A percentile compares a stretch with the other conserved stretches of the same genome.
These are phyloP conservation scores for Pelobates cultripes DNA, from an alignment of 2,797 vertebrate species.

Conservation along the genomic window DNA sequence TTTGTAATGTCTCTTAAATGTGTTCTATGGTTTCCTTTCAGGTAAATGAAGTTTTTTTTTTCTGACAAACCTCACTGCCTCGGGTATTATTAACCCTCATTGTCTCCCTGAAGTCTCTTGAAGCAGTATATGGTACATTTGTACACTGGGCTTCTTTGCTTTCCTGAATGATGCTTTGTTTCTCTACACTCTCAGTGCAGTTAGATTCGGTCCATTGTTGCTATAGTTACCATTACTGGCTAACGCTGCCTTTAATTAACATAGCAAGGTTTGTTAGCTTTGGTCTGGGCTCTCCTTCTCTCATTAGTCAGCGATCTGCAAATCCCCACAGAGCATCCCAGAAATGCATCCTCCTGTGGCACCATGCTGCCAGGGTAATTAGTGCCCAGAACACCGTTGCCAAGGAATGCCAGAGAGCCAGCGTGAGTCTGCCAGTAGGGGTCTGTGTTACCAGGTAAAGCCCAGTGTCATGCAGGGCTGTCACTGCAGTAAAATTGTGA, in stretches of 20 bases:
- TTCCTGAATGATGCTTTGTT: not conserved
- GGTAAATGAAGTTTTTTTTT: no score
- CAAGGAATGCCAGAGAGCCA: slow-evolving; percentile 37
- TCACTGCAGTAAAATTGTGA: slow-evolving; percentile 6
- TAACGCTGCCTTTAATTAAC: slow-evolving; percentile 53
- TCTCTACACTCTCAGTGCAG: not conserved
- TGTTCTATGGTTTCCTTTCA: no score
- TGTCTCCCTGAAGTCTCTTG: no score
- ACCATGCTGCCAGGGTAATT: slow-evolving; percentile 45
- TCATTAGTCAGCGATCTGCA: slow-evolving; percentile 54
- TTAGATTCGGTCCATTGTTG: slow-evolving; percentile 39
- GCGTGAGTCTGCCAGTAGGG: slow-evolving; percentile 20
- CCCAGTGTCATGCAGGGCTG: slow-evolving; percentile 2
- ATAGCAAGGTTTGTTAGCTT: slow-evolving; percentile 54
- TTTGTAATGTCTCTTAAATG: no score
- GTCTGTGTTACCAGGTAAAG: slow-evolving; percentile 42
- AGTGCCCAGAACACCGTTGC: slow-evolving; percentile 31
- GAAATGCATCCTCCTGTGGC: slow-evolving; percentile 33
- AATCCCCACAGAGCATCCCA: slow-evolving; percentile 30
- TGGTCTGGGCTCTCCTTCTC: slow-evolving; percentile 49
- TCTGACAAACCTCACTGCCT: no score
- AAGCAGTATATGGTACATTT: no score
- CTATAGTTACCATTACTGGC: slow-evolving; percentile 55
- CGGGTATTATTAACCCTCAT: no score
- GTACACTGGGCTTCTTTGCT: no score